phyloP scores from a whole-genome alignment of 2,113 vertebrate genomes.

The Symphodus melops region DNA sequence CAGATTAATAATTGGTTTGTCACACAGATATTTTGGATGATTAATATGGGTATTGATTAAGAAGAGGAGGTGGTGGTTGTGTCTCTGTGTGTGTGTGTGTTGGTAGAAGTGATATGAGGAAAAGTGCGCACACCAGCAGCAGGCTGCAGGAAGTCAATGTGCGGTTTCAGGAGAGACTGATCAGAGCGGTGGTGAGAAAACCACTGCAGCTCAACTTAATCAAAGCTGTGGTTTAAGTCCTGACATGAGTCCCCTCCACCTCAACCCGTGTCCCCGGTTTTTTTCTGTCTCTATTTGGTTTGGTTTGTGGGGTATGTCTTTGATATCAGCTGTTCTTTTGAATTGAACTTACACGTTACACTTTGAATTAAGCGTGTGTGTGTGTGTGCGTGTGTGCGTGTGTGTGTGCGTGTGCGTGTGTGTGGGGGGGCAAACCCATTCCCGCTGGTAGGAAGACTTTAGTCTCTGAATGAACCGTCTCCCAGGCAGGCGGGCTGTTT shows the following conservation, averaged over 20 bases:
- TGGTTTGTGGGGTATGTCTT: background rate
- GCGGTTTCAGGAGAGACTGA: constrained; percentile 59
- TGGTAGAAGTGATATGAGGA: constrained; percentile 53
- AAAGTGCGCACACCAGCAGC: constrained; percentile 76
- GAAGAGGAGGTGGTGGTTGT: constrained; percentile 51
- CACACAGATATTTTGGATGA: constrained; percentile 83
- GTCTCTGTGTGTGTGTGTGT: constrained; percentile 34
- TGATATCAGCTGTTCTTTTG: no score
- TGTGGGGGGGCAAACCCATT: no score
- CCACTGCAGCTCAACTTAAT: constrained; percentile 72
- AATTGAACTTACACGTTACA: no score
- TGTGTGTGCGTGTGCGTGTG: no score
- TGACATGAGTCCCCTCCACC: background rate
- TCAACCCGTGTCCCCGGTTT: no score
- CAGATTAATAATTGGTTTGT: constrained; percentile 90
- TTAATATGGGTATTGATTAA: constrained; percentile 88
- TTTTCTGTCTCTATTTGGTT: background rate
- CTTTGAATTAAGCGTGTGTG: no score
- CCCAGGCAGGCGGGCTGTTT: no score
- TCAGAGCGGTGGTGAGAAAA: constrained; percentile 65
- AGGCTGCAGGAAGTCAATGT: constrained; percentile 77
- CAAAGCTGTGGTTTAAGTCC: constrained; percentile 58
- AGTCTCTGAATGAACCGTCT: no score
- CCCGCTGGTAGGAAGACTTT: no score
- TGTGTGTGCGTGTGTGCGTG: no score